Conservation (phyloP, 2,888 invertebrate genomes). For the Apotomis turbidana region DNA sequence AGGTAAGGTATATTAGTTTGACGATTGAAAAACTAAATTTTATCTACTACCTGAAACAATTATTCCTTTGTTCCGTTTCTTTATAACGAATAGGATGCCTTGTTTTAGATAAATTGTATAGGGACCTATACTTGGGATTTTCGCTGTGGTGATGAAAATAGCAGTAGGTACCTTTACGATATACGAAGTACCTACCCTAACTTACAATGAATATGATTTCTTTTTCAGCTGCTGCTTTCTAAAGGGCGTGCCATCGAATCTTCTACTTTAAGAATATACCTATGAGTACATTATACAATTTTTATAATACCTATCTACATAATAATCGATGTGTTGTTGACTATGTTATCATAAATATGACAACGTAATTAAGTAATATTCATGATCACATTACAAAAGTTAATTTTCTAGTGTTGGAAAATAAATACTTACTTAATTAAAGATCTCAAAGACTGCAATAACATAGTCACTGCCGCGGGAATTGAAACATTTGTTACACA, state of each 20-base stretch:
- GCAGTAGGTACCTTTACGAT: not conserved
- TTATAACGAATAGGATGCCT: not conserved
- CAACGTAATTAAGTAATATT: conserved; percentile 52
- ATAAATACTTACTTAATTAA: conserved; percentile 52
- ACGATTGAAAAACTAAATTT: too few relatives aligned
- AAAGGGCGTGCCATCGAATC: conserved; percentile 69
- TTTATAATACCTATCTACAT: conserved; percentile 63
- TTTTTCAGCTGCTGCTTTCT: conserved; percentile 80
- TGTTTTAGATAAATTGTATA: not conserved
- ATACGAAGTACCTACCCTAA: not conserved
- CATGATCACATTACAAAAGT: conserved; percentile 45
- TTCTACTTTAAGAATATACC: conserved; percentile 56
- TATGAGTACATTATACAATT: conserved; percentile 50
- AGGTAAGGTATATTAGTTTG: too few relatives aligned
- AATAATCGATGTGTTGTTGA: conserved; percentile 68
- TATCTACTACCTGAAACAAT: too few relatives aligned
- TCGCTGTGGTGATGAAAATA: conserved; percentile 6
- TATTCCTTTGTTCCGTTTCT: too few relatives aligned
- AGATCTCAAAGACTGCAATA: conserved; percentile 77
- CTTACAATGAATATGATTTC: conserved; percentile 46
- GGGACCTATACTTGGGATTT: not conserved
- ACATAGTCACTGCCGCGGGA: conserved; percentile 80
- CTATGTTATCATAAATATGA: conserved; percentile 68
- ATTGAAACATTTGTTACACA: conserved; percentile 67
- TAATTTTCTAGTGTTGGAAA: conserved; percentile 39